Conservation (phyloP, 1,140 invertebrate genomes). For the Mamestra configurata region DNA sequence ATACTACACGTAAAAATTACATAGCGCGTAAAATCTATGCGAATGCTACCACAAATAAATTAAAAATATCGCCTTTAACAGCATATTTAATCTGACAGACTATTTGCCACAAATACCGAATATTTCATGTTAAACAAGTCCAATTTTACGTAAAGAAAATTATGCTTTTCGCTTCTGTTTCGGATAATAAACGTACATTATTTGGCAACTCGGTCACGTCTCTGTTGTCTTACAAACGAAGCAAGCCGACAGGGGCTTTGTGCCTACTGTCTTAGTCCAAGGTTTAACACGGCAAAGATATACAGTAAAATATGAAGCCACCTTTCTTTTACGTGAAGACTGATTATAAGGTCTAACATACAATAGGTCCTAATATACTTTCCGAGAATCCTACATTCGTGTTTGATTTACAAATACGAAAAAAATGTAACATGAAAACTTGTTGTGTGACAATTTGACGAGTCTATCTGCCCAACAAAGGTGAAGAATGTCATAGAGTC, state of each 20-base stretch:
- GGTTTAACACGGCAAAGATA: slow-evolving; percentile 20
- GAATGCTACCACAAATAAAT: neutral
- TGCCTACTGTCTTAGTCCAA: slow-evolving; percentile 28
- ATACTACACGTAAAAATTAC: neutral
- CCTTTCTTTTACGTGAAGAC: slow-evolving; percentile 9
- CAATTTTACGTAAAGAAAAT: slow-evolving; percentile 39
- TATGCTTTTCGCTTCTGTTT: slow-evolving; percentile 45
- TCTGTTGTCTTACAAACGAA: slow-evolving; percentile 38
- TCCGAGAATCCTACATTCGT: too few species aligned
- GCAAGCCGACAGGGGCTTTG: slow-evolving; percentile 31
- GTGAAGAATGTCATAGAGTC: too few species aligned
- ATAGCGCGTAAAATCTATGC: too few species aligned
- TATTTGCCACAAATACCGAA: slow-evolving; percentile 13
- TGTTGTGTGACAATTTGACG: too few species aligned
- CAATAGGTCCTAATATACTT: neutral
- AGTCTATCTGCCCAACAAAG: too few species aligned
- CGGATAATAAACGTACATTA: slow-evolving; percentile 41
- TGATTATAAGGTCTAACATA: slow-evolving; percentile 1
- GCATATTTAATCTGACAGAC: neutral
- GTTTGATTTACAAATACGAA: too few species aligned
- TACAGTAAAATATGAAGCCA: slow-evolving; percentile 12
- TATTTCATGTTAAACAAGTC: slow-evolving; percentile 29
- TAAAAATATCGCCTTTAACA: neutral
- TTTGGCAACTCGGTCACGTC: slow-evolving; percentile 45
- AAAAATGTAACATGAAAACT: too few species aligned